Evolutionary conservation across 2,888 invertebrate species (phyloP), one percentile per base, ranked within the genome.

Genomic region (Xylocampa areola): DNA sequence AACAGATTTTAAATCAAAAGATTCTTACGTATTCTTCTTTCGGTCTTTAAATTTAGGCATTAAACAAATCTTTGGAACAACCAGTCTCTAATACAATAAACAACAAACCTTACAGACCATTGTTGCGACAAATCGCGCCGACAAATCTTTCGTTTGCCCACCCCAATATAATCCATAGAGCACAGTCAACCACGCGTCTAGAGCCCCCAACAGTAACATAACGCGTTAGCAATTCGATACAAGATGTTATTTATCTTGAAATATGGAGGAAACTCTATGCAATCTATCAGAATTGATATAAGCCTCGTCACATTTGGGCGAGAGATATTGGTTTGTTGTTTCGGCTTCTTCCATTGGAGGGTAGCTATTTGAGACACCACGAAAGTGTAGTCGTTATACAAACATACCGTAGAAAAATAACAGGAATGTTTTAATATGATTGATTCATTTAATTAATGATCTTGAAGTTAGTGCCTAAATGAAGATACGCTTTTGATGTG

Each of bases 141-240:
- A 37, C 6, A 33, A 52, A 30, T 52, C 45, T 19, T 14, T 1
- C 19, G 40, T 66, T 41, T 66, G 21, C 39, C 27, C 37, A 2
- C 27, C 35, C 19, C 36, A 6, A 4, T 14, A 39, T 52, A 52
- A 59, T 63, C 11, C 37, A 47, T 32, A 33, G 16, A 14, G 29
- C 23, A 35, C n/a, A 39, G 25, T 62, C 68, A 68, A 69, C 23
- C 10, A 0, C 23, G 45, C 41, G 62, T 68, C 64, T 58, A 63
- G 68, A 53, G 66, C 49, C 64, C 60, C 70, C 72, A 74, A 57
- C 65, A 64, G 50, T 59, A 64, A 61, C 73, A 68, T 60, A 72
- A 69, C 69, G 69, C 61, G 77, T 76, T 79, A 70, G 77, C 72
- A 76, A 80, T 81, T 64, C 75, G 77, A 81, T 76, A 80, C 80